A percentile compares a stretch with the other conserved stretches of the same genome.
phyloP scores from a whole-genome alignment of 1,140 invertebrate genomes.

The Scaptomyza hsui region DNA sequence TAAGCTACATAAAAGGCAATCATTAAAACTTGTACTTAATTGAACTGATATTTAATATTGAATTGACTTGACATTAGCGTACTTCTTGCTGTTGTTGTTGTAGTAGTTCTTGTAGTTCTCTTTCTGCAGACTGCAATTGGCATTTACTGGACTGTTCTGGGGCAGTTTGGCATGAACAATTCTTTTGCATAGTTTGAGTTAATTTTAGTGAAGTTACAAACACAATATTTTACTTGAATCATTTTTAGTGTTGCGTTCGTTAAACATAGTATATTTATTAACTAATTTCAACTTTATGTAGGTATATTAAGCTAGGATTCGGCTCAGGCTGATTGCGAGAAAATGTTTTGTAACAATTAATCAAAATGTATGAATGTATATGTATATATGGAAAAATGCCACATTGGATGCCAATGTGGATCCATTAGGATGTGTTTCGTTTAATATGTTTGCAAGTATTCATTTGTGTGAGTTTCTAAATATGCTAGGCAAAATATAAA shows the following conservation, averaged over 20 bases:
- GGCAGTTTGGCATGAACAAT: conserved; percentile 43
- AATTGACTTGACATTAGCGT: conserved; percentile 32
- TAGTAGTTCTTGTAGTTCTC: conserved; percentile 16
- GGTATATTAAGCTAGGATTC: conserved; percentile 28
- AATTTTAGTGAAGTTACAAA: conserved; percentile 29
- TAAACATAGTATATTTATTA: conserved; percentile 45
- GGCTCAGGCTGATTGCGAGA: conserved; percentile 20
- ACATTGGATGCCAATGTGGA: conserved; percentile 49
- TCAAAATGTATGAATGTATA: conserved; percentile 8
- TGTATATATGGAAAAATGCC: conserved; percentile 16
- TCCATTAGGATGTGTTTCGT: conserved; percentile 18
- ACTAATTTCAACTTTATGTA: conserved; percentile 27
- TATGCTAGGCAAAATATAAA: background rate
- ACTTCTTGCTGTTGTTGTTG: conserved; percentile 36
- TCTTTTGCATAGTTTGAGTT: conserved; percentile 33
- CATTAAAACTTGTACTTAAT: conserved; percentile 1
- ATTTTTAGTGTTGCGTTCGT: conserved; percentile 72
- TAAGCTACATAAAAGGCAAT: conserved; percentile 10
- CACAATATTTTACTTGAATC: conserved; percentile 53
- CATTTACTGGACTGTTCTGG: conserved; percentile 43
- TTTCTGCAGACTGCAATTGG: conserved; percentile 38
- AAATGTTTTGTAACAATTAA: conserved; percentile 25
- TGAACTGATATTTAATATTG: background rate
- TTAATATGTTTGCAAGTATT: conserved; percentile 43
- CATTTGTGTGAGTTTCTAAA: background rate